Evolutionary conservation across 2,113 vertebrate species (phyloP), one percentile per base, ranked within the genome.

Genomic region (Notothenia coriiceps): DNA sequence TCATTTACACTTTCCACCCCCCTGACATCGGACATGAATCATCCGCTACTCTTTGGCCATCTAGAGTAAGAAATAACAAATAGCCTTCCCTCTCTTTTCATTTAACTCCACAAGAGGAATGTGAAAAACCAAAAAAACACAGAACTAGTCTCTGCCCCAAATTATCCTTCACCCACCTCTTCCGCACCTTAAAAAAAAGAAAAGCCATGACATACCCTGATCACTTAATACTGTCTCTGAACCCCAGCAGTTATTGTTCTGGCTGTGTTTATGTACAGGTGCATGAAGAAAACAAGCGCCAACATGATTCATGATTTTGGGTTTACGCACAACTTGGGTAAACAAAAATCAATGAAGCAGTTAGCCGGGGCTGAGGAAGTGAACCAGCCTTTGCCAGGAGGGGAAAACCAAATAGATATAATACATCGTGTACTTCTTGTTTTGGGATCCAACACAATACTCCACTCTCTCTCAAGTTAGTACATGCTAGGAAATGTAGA

Each of bases 151-250:
- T 73, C 70, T 35, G 11, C 68, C 15, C 51, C 1, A 1, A 83
- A 22, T 40, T 56, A 35, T 43, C 63, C 25, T 52, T 29, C 43
- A 5, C 51, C 73, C 29, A 65, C 46, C 59, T 18, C 14, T 46
- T 70, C 25, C 79, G 5, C 43, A 22, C 47, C 15, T 29, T 29
- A 29, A 49, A 47, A 50, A n/a, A 13, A 22, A 11, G 10, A 33
- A 72, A 40, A 60, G 10, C 5, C 15, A 25, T 22, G 17, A 54
- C 25, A 7, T 6, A 47, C 20, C 52, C 66, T 60, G 14, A 68
- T 44, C 46, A 49, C 29, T 7, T 86, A 92, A 94, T 92, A 93
- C 92, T 92, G 93, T 74, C 84, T 75, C 70, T 66, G 50, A 75
- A 72, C 43, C 33, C 40, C 5, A 64, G 52, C 55, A 69, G 47